Base-by-base conservation (phyloP, 1,140 invertebrate genomes). In the Calliphora vicina region DNA sequence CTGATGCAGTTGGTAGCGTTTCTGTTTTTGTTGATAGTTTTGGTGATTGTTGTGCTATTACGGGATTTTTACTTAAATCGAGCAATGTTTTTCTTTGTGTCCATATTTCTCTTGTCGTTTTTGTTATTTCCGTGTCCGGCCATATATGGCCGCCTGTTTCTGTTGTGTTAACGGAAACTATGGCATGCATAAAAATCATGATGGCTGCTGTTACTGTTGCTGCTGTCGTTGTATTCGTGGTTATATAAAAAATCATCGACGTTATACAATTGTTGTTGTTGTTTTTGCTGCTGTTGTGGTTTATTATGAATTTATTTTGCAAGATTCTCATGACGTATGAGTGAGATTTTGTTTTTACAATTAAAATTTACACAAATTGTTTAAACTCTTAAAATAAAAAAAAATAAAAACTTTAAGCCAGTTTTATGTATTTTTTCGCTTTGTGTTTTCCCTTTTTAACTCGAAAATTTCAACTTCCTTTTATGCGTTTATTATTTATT, bases 111-210 rank as follows among this genome's bases (percentile, higher is more conserved):
- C 10, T 13, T 15, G 12, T 23, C 23, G 61, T 67, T 67, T 10
- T 67, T 67, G 61, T 67, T n/a, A 57, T 57, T 23, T 67, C 61
- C 61, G 61, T 76, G 15, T 29, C 73, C 29, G 29, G 73, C 23
- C 45, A 12, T 67, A 12, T 67, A 23, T 67, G 27, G 42, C 29
- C n/a, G 20, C 35, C 35, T 23, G 45, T 25, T 78, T 42, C 8
- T 25, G 35, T 43, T 43, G 74, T 78, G 12, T 78, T 78, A 78
- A 78, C 74, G 74, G 74, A 43, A 78, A 78, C 74, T 78, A 43
- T 43, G 25, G 74, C 35, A 13, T 78, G 35, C 74, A 78, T 45
- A 23, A 78, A 78, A 78, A 78, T 78, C 74, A 78, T 78, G 29
- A 78, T 35, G 27, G 35, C 73, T 76, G 73, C 73, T 20, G 72